Conservation (phyloP, 1,140 invertebrate species). For the Platyscapa corneri region DNA sequence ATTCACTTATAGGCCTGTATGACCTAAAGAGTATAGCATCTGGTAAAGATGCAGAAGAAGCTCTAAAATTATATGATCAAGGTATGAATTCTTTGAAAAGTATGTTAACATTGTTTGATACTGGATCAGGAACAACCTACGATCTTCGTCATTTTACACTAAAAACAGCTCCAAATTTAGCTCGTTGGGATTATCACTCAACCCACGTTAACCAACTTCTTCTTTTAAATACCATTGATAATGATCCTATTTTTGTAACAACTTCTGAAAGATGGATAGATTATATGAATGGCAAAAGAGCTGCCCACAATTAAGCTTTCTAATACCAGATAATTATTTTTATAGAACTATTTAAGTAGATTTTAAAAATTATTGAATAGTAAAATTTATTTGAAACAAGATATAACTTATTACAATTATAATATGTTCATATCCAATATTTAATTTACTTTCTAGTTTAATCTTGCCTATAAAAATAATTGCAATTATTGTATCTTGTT, state of each 20-base stretch:
- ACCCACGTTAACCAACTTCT: conserved; percentile 98
- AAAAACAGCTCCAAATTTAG: conserved; percentile 92
- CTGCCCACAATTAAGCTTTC: conserved; percentile 88
- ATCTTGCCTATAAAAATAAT: neutral
- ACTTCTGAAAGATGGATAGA: conserved; percentile 95
- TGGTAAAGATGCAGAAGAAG: conserved; percentile 77
- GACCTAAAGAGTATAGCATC: conserved; percentile 87
- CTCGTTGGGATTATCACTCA: conserved; percentile 97
- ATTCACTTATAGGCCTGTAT: conserved; percentile 96
- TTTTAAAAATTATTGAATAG: neutral
- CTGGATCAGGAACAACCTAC: conserved; percentile 96
- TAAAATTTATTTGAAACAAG: conserved; percentile 1
- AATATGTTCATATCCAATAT: conserved; percentile 28
- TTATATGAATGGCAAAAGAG: conserved; percentile 96
- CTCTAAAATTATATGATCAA: conserved; percentile 85
- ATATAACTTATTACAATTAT: conserved; percentile 6
- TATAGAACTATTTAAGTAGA: conserved; percentile 80
- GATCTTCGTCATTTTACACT: conserved; percentile 95
- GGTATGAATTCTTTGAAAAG: conserved; percentile 92
- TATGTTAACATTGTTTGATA: conserved; percentile 94
- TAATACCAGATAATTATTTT: conserved; percentile 36
- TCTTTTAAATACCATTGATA: conserved; percentile 90
- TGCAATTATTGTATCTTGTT: conserved; percentile 3
- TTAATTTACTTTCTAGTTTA: conserved; percentile 6
- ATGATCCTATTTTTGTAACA: conserved; percentile 86